These are phyloP conservation scores for Pseudeuparius sepicola DNA, from an alignment of 2,888 invertebrate species.

Conservation along the genomic window DNA sequence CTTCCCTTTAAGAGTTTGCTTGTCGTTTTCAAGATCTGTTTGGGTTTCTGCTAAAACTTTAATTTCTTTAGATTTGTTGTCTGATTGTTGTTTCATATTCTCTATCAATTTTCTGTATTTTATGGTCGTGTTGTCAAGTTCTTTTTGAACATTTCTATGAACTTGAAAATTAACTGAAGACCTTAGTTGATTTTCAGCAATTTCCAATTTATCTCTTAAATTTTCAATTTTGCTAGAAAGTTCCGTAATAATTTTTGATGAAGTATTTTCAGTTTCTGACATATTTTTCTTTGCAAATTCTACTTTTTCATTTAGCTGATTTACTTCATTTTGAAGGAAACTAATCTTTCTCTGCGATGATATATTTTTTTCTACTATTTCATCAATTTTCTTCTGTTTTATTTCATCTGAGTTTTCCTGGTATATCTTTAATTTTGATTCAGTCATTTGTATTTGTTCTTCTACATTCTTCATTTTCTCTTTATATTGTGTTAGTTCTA, in stretches of 20 bases:
- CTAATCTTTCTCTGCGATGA: slow-evolving; percentile 32
- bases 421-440: slow-evolving; percentile 22
- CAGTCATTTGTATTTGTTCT: slow-evolving; percentile 23
- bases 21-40: slow-evolving; percentile 33
- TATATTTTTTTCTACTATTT: slow-evolving; percentile 29
- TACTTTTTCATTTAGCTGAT: slow-evolving; percentile 25
- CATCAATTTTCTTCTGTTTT: slow-evolving; percentile 23
- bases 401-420: slow-evolving; percentile 20
- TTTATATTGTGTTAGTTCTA: no score
- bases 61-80: slow-evolving; percentile 32
- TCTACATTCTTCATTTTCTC: slow-evolving; percentile 18
- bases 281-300: slow-evolving; percentile 40
- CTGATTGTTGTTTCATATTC: slow-evolving; percentile 26
- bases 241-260: slow-evolving; percentile 39
- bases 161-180: slow-evolving; percentile 41
- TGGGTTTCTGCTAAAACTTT: slow-evolving; percentile 30
- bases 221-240: slow-evolving; percentile 44
- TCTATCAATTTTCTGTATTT: slow-evolving; percentile 44
- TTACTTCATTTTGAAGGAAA: slow-evolving; percentile 31
- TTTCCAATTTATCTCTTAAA: slow-evolving; percentile 37
- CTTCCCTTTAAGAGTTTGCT: slow-evolving; percentile 31
- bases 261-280: slow-evolving; percentile 22
- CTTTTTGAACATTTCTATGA: slow-evolving; percentile 45
- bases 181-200: slow-evolving; percentile 40
- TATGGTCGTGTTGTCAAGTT: slow-evolving; percentile 41